Evolutionary conservation across 2,797 vertebrate species (phyloP).

Genomic region (Tamandua tetradactyla): DNA sequence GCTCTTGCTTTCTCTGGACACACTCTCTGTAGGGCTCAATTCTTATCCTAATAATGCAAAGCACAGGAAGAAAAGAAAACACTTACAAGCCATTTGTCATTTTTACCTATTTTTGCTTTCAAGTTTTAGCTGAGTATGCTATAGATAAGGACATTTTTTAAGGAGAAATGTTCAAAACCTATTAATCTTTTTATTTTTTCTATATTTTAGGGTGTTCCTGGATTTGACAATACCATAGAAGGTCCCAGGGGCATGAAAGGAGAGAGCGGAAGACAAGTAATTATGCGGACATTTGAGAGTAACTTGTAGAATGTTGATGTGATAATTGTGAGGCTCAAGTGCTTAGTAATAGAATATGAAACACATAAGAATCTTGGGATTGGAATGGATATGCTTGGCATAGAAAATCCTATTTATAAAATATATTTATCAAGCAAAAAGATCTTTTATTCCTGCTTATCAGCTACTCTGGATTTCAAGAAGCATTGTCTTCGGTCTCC

Average conservation of each 20-base stretch:
- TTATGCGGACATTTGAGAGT: background rate
- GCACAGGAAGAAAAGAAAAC: background rate
- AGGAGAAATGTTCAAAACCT: background rate
- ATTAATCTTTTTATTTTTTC: background rate
- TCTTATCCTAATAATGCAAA: background rate
- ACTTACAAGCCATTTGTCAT: background rate
- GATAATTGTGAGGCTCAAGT: background rate
- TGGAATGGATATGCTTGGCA: background rate
- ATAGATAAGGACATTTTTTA: background rate
- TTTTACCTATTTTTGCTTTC: background rate
- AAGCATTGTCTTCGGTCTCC: background rate
- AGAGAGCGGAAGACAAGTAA: constrained; percentile 77
- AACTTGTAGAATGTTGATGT: background rate
- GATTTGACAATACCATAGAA: constrained; percentile 63
- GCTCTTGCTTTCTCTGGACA: rapidly evolving
- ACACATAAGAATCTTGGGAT: background rate
- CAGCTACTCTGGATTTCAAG: background rate
- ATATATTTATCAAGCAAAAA: too few species aligned
- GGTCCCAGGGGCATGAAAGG: constrained; percentile 78
- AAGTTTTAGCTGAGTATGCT: background rate
- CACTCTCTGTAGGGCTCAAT: background rate
- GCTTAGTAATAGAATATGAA: background rate
- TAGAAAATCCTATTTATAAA: background rate
- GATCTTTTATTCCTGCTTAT: background rate
- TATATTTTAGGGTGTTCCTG: constrained; percentile 73